Conservation (phyloP, 1,140 invertebrate genomes). For the Pogonognathellus flavescens region DNA sequence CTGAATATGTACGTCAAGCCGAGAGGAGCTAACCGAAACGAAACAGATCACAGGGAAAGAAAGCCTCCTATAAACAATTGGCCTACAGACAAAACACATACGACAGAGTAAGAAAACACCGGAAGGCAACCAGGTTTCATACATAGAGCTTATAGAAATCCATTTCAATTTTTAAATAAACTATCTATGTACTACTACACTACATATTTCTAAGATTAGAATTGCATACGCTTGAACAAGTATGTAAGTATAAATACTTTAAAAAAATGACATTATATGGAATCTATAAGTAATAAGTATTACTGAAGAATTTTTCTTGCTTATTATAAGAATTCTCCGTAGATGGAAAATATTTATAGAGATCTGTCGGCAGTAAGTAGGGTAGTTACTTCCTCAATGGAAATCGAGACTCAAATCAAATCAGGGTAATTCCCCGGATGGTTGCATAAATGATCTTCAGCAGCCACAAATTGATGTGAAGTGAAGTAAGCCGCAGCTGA, state of each 20-base stretch:
- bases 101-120: conserved; percentile 9
- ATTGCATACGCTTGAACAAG: no score
- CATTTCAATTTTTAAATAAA: neutral
- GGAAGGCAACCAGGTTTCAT: conserved; percentile 12
- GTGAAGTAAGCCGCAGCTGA: conserved; percentile 15
- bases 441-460: conserved; percentile 17
- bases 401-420: conserved; percentile 12
- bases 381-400: neutral
- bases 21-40: conserved; percentile 35
- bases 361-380: neutral
- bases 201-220: no score
- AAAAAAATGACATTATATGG: no score
- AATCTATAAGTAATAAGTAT: no score
- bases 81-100: conserved; percentile 13
- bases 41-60: conserved; percentile 24
- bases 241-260: no score
- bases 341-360: no score
- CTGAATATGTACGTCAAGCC: conserved; percentile 30
- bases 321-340: no score
- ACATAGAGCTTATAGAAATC: no score
- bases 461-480: conserved; percentile 36
- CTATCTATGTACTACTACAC: no score
- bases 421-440: conserved; percentile 35
- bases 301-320: no score
- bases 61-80: conserved; percentile 29